phyloP scores from a whole-genome alignment of 2,113 vertebrate genomes.

The Callopanchax toddi region DNA sequence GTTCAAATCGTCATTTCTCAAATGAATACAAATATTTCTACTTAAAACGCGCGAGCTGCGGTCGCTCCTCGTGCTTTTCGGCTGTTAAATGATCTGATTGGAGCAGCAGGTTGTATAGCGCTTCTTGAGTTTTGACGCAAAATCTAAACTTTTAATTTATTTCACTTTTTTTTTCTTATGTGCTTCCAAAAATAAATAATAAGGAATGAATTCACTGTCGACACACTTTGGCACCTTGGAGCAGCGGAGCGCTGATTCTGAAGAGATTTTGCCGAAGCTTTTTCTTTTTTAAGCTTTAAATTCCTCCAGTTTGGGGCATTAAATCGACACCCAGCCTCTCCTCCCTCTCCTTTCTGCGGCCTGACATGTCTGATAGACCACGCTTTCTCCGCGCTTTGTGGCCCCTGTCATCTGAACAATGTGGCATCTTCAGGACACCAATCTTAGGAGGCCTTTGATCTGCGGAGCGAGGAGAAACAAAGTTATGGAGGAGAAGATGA shows the following conservation, averaged over 20 bases:
- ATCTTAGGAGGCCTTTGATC: conserved; percentile 89
- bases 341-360: conserved; percentile 75
- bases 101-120: conserved; percentile 92
- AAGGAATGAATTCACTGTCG: neutral
- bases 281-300: conserved; percentile 45
- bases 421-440: conserved; percentile 84
- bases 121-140: too few species aligned
- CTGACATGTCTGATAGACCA: conserved; percentile 89
- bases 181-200: too few species aligned
- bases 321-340: conserved; percentile 68
- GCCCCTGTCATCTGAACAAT: conserved; percentile 90
- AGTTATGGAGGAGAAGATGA: conserved; percentile 85
- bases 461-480: conserved; percentile 89
- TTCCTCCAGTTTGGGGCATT: conserved; percentile 67
- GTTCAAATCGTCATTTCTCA: conserved; percentile 81
- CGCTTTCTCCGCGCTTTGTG: conserved; percentile 85
- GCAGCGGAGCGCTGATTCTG: conserved; percentile 28
- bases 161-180: too few species aligned
- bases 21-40: conserved; percentile 95
- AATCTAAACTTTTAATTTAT: too few species aligned
- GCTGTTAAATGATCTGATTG: conserved; percentile 86
- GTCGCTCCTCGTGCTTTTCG: conserved; percentile 88
- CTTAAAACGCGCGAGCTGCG: conserved; percentile 85
- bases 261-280: conserved; percentile 26
- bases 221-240: conserved; percentile 6